These are phyloP conservation scores for Machimus atricapillus DNA, from an alignment of 2,888 invertebrate species.

Conservation along the genomic window DNA sequence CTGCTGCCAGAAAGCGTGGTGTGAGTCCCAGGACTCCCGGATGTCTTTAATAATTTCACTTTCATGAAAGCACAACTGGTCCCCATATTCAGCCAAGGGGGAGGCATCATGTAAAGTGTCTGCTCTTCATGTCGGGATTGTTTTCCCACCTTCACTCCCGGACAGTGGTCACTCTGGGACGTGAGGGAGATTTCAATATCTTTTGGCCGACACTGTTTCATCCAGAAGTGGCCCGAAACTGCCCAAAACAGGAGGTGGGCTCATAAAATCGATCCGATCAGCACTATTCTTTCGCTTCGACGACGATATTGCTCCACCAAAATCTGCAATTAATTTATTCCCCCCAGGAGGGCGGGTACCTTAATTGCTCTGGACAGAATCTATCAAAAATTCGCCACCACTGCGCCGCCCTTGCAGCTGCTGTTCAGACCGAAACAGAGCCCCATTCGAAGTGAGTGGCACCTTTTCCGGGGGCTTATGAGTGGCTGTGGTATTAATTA, in stretches of 20 bases:
- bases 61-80: conserved; percentile 18
- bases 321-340: not conserved
- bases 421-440: not conserved
- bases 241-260: not conserved
- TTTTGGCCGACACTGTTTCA: not conserved
- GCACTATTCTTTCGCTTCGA: not conserved
- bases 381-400: not conserved
- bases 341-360: not conserved
- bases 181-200: not conserved
- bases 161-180: not conserved
- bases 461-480: not conserved
- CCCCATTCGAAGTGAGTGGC: not conserved
- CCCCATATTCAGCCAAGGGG: not conserved
- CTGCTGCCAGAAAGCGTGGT: not conserved
- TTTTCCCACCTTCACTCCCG: not conserved
- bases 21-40: not conserved
- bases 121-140: not conserved
- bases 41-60: conserved; percentile 26
- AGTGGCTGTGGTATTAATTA: not conserved
- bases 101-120: conserved; percentile 1
- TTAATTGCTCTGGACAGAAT: not conserved
- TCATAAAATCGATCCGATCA: not conserved
- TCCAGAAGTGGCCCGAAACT: not conserved
- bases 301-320: not conserved
- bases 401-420: not conserved